phyloP scores from a whole-genome alignment of 2,797 vertebrate genomes.

The Philypnodon macrostomus region DNA sequence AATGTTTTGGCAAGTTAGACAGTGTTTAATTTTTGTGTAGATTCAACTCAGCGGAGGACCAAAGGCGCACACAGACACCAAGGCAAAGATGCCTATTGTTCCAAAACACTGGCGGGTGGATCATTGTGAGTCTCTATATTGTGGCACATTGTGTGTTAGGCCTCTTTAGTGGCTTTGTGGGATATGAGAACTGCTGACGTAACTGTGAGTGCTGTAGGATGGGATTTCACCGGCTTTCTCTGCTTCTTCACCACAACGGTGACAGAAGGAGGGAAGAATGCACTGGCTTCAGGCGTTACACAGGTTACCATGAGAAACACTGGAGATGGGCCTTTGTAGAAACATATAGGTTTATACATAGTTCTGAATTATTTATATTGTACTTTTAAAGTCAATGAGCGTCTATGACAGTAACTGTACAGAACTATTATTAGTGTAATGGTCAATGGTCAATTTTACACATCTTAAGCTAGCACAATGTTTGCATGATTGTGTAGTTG shows the following conservation, averaged over 20 bases:
- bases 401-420: too few relatives aligned
- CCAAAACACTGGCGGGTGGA: conserved; percentile 64
- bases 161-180: conserved; percentile 71
- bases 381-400: conserved; percentile 28
- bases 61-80: conserved; percentile 37
- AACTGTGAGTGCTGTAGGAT: conserved; percentile 65
- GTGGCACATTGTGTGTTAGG: conserved; percentile 68
- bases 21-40: conserved; percentile 10
- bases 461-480: conserved; percentile 6
- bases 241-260: conserved; percentile 54
- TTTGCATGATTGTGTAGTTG: conserved; percentile 12
- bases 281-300: conserved; percentile 62
- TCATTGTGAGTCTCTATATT: conserved; percentile 60
- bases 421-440: conserved; percentile 6
- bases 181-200: conserved; percentile 76
- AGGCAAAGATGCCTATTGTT: conserved; percentile 51
- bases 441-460: neutral
- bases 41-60: conserved; percentile 23
- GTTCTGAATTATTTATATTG: conserved; percentile 50
- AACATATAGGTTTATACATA: conserved; percentile 42
- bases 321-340: conserved; percentile 34
- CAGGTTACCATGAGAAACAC: conserved; percentile 62
- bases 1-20: conserved; percentile 1
- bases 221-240: conserved; percentile 72
- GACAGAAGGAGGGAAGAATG: conserved; percentile 68